These are phyloP conservation scores for Drosophila orena DNA, from an alignment of 1,140 invertebrate species.

Conservation along the genomic window DNA sequence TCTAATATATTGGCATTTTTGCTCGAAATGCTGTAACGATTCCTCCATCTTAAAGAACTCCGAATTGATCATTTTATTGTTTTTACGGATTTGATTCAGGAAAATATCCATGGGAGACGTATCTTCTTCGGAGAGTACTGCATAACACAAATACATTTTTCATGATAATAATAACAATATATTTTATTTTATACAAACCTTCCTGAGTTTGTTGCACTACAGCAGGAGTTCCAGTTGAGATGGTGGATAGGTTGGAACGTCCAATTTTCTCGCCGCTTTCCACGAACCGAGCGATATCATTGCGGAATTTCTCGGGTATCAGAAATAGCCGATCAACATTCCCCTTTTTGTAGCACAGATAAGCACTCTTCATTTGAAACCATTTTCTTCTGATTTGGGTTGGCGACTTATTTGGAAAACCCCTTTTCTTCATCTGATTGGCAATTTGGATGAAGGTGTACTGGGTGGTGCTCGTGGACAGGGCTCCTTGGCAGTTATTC, in stretches of 20 bases:
- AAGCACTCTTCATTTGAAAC: slow-evolving; percentile 82
- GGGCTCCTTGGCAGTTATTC: slow-evolving; percentile 46
- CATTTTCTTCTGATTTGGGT: slow-evolving; percentile 75
- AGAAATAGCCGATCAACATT: slow-evolving; percentile 68
- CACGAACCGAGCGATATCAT: slow-evolving; percentile 73
- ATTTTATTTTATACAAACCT: slow-evolving; percentile 8
- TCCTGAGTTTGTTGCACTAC: slow-evolving; percentile 1
- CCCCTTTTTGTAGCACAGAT: slow-evolving; percentile 76
- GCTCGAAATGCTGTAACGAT: slow-evolving; percentile 61
- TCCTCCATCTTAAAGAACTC: slow-evolving; percentile 63
- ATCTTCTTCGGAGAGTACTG: slow-evolving; percentile 6
- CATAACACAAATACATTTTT: not conserved
- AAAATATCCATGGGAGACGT: slow-evolving; percentile 44
- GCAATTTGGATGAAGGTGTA: slow-evolving; percentile 75
- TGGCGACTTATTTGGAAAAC: slow-evolving; percentile 76
- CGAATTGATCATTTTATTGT: slow-evolving; percentile 55
- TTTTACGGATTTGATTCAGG: slow-evolving; percentile 49
- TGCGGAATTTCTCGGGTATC: slow-evolving; percentile 70
- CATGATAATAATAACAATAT: not conserved
- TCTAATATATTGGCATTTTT: slow-evolving; percentile 63
- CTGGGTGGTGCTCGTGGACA: slow-evolving; percentile 64
- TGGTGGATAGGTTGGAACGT: slow-evolving; percentile 26
- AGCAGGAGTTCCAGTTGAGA: slow-evolving; percentile 23
- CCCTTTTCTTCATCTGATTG: slow-evolving; percentile 70
- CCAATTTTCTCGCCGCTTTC: slow-evolving; percentile 60